These are phyloP conservation scores for Hydroisotoma schaefferi DNA, from an alignment of 2,888 invertebrate species.

Conservation along the genomic window DNA sequence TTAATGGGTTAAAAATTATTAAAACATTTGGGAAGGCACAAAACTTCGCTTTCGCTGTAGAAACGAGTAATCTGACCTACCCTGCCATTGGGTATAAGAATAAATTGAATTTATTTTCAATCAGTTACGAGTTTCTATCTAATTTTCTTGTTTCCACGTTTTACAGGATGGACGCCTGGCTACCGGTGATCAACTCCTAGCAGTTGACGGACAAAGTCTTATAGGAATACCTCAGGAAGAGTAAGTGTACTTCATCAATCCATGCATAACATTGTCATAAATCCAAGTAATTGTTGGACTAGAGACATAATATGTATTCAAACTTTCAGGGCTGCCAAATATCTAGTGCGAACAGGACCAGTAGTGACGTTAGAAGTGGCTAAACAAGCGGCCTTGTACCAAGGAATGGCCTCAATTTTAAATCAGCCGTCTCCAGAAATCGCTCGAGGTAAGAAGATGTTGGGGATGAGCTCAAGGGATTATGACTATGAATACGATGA, in stretches of 20 bases:
- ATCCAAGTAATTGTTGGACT: not conserved
- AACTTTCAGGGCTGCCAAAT: conserved; percentile 78
- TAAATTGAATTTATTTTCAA: conserved; percentile 8
- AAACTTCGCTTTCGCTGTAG: no score
- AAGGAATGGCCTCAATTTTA: conserved; percentile 82
- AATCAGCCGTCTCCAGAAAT: conserved; percentile 85
- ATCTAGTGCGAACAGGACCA: conserved; percentile 88
- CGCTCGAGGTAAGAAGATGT: conserved; percentile 61
- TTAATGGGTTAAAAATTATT: no score
- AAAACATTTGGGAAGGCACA: no score
- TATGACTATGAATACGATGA: conserved; percentile 23
- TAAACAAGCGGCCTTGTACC: conserved; percentile 95
- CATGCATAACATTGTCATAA: not conserved
- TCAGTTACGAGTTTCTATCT: no score
- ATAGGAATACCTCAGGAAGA: conserved; percentile 71
- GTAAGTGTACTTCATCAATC: conserved; percentile 52
- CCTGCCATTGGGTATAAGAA: no score
- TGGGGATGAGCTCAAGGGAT: conserved; percentile 21
- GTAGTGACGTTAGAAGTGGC: conserved; percentile 93
- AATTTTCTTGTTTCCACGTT: conserved; percentile 16
- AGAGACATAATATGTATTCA: not conserved
- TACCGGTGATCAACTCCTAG: conserved; percentile 93
- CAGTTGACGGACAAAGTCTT: conserved; percentile 93
- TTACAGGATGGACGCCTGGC: conserved; percentile 82
- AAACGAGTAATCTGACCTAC: no score